Conservation (phyloP, 2,888 invertebrate species). For the Euphydryas editha region DNA sequence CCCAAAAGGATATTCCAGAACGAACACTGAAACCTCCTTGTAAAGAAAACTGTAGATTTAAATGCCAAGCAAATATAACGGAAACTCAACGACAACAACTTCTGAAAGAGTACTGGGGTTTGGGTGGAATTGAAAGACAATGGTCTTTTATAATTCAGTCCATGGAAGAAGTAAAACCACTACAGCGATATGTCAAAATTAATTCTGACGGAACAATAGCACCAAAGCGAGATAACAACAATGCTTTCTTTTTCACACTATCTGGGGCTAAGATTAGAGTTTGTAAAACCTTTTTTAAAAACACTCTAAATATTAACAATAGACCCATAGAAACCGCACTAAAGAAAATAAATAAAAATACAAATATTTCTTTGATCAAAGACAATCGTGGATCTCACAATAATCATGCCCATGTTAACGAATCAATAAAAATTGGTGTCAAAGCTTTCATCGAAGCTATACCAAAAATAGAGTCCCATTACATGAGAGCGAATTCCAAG, state of each 20-base stretch:
- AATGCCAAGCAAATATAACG: not conserved
- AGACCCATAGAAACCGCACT: constrained; percentile 41
- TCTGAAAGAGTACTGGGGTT: not conserved
- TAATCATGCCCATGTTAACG: not conserved
- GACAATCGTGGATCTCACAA: constrained; percentile 10
- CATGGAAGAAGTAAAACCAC: not conserved
- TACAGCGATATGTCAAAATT: not conserved
- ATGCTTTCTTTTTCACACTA: constrained; percentile 12
- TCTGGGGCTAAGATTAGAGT: constrained; percentile 24
- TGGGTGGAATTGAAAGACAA: not conserved
- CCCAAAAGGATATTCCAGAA: not conserved
- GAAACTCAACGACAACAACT: not conserved
- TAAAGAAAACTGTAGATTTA: not conserved
- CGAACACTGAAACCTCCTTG: not conserved
- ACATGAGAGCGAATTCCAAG: constrained; percentile 18
- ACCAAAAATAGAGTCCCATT: constrained; percentile 36
- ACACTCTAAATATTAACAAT: constrained; percentile 41
- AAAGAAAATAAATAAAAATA: constrained; percentile 30
- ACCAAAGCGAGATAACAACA: not conserved
- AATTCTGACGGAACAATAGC: not conserved
- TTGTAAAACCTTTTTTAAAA: constrained; percentile 41
- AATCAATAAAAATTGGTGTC: constrained; percentile 16
- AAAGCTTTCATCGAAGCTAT: constrained; percentile 27
- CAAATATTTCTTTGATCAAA: constrained; percentile 1
- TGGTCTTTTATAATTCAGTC: not conserved